Base-by-base conservation (phyloP, 2,797 vertebrate genomes). In the Stomatorhinus walkeri region DNA sequence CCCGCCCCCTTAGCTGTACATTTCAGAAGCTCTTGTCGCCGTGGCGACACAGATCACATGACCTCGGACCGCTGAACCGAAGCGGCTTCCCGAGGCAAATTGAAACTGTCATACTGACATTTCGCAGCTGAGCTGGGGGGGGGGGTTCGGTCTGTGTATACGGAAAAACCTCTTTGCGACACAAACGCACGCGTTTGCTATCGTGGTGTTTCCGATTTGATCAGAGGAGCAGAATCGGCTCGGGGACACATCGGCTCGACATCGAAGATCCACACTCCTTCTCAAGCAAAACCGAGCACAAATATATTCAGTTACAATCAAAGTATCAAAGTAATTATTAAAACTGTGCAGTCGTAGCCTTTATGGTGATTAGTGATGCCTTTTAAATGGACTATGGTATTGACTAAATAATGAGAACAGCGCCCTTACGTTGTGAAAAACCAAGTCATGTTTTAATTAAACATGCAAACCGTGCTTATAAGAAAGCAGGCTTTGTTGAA, bases 81-180 rank as follows among this genome's bases (percentile, higher is more conserved):
- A 36, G 32, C 85, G 48, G 85, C 54, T 89, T 90, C 84, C 85
- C 79, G 89, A 92, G 89, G 90, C 90, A 90, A 91, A 90, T 89
- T 87, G 85, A 88, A 89, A 87, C 85, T 89, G 90, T 90, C 89
- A 89, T 88, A 61, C 81, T 90, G 89, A 86, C 81, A 91, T 91
- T 87, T 91, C 88, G 81, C 88, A 90, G 59, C 84, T 88, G 49
- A 90, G 48, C 46, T n/a, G 84, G 83, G 43, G 43, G 48, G 83
- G 48, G 84, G 83, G 85, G 88, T 51, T 91, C 83, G 87, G 90
- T 89, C 54, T 88, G 89, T 91, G 90, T 83, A 89, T 87, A 89
- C 88, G 88, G 40, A 87, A 81, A 81, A 52, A 56, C 0, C 16
- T 16, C 12, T 52, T 83, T 83, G 51, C 54, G 88, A 83, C 16